Evolutionary conservation across 2,888 invertebrate genomes (phyloP).

Genomic region (Thumatha senex): DNA sequence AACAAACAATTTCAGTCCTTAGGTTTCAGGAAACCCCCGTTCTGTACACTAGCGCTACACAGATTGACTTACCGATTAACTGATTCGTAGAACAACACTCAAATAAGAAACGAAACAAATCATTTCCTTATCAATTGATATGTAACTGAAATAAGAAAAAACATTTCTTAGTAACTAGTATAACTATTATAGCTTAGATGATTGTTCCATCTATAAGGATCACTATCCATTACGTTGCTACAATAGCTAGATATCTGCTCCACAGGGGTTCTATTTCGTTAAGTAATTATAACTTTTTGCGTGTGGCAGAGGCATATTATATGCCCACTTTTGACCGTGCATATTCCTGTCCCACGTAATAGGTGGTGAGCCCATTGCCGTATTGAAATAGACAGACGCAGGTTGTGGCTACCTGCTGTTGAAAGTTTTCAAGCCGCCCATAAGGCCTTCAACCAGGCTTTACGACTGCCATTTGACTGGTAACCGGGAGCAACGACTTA

Average conservation of each 20-base stretch:
- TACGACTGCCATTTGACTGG: too few relatives aligned
- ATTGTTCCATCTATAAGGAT: neutral
- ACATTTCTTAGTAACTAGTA: constrained; percentile 31
- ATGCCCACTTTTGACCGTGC: too few relatives aligned
- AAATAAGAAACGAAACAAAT: constrained; percentile 10
- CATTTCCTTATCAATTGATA: constrained; percentile 30
- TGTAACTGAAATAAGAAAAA: constrained; percentile 21
- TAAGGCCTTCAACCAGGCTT: too few relatives aligned
- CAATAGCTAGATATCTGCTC: neutral
- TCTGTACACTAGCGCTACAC: neutral
- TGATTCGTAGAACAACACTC: constrained; percentile 28
- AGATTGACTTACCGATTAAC: constrained; percentile 19
- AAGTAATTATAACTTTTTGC: neutral
- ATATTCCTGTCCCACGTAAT: too few relatives aligned
- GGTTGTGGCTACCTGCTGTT: too few relatives aligned
- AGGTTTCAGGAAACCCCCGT: constrained; percentile 5
- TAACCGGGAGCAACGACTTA: too few relatives aligned
- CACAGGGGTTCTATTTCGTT: neutral
- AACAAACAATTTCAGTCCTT: neutral
- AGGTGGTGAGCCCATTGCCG: too few relatives aligned
- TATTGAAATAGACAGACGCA: too few relatives aligned
- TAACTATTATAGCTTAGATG: constrained; percentile 7
- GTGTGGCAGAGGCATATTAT: too few relatives aligned
- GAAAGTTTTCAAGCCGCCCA: too few relatives aligned
- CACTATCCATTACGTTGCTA: neutral